These are phyloP conservation scores for Microctenopoma lineatum DNA, from an alignment of 2,797 vertebrate species.

Conservation along the genomic window DNA sequence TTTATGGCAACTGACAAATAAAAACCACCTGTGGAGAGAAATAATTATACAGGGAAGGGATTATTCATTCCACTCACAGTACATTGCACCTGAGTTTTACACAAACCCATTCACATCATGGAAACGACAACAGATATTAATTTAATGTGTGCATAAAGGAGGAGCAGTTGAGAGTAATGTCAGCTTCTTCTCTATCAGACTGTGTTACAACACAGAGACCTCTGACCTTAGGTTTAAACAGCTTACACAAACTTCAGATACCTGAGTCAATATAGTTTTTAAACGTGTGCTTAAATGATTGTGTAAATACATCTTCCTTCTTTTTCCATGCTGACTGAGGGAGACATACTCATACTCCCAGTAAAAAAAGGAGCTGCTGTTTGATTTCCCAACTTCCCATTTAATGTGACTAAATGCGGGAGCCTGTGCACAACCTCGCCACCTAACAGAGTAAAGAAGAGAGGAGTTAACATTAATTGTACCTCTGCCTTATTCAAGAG, in stretches of 20 bases:
- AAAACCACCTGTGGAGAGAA: slow-evolving; percentile 13
- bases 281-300: neutral
- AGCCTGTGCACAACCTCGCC: neutral
- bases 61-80: slow-evolving; percentile 7
- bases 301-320: neutral
- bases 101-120: neutral
- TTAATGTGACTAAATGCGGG: neutral
- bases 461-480: no score
- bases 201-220: slow-evolving; percentile 21
- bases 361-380: slow-evolving; percentile 2
- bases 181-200: neutral
- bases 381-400: slow-evolving; percentile 35
- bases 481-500: no score
- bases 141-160: slow-evolving; percentile 32
- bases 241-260: neutral
- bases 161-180: slow-evolving; percentile 33
- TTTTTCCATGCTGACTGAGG: neutral
- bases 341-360: neutral
- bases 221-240: slow-evolving; percentile 8
- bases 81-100: neutral
- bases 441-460: neutral
- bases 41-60: slow-evolving; percentile 10
- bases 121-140: slow-evolving; percentile 15
- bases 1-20: no score
- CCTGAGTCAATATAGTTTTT: neutral